Evolutionary conservation across 1,140 invertebrate genomes (phyloP).

Genomic region (Aphelenchoides fujianensis): DNA sequence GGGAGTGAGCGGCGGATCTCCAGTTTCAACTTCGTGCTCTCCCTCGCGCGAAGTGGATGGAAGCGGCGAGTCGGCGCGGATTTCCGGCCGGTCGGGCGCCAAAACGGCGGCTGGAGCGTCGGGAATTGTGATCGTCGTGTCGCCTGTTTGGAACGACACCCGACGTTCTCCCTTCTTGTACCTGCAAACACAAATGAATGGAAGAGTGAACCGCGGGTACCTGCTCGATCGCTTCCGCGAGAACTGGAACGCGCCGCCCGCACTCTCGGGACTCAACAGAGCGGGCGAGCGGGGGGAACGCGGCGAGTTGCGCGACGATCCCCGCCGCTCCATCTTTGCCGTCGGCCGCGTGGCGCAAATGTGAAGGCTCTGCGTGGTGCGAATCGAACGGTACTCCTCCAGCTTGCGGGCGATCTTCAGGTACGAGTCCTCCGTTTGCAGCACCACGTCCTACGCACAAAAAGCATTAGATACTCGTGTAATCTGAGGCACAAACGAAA

Average conservation of each 20-base stretch:
- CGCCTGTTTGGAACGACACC: not conserved
- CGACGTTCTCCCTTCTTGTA: conserved; percentile 12
- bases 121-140: not conserved
- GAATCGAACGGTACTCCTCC: conserved; percentile 51
- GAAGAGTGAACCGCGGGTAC: not conserved
- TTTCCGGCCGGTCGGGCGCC: not conserved
- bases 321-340: not conserved
- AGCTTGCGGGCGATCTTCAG: conserved; percentile 57
- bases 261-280: not conserved
- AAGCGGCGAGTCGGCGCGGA: not conserved
- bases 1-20: too few relatives aligned
- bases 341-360: not conserved
- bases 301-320: too few relatives aligned
- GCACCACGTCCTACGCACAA: conserved; percentile 52
- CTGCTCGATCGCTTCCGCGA: not conserved
- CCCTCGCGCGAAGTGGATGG: not conserved
- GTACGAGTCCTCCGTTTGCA: conserved; percentile 62
- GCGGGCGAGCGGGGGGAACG: not conserved
- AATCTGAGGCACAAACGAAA: not conserved
- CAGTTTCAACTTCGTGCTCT: too few relatives aligned
- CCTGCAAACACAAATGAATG: not conserved
- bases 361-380: not conserved
- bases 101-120: not conserved
- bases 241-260: not conserved
- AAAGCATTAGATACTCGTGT: conserved; percentile 13